Conservation (phyloP, 2,888 invertebrate genomes). For the Phyto melanocephala region DNA sequence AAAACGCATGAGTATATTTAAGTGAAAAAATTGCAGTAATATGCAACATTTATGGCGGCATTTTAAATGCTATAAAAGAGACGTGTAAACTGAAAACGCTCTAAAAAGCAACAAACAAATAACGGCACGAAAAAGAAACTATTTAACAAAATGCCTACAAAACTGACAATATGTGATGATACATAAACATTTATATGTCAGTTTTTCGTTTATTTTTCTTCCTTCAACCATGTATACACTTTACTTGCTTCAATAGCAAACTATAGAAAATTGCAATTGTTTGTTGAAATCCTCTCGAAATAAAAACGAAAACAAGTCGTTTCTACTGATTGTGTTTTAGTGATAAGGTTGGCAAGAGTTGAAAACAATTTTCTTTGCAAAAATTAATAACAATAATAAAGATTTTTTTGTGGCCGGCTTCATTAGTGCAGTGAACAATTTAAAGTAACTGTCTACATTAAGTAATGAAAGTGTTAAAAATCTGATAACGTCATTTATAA, state of each 20-base stretch:
- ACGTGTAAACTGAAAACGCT: slow-evolving; percentile 47
- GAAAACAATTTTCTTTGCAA: slow-evolving; percentile 33
- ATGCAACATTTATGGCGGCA: slow-evolving; percentile 64
- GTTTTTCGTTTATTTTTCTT: neutral
- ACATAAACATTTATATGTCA: slow-evolving; percentile 36
- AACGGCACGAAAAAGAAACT: slow-evolving; percentile 6
- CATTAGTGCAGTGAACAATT: slow-evolving; percentile 54
- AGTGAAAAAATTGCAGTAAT: slow-evolving; percentile 54
- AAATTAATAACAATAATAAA: slow-evolving; percentile 17
- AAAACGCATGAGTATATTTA: slow-evolving; percentile 10
- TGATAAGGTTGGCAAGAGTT: slow-evolving; percentile 35
- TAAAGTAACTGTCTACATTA: slow-evolving; percentile 52
- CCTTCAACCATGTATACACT: neutral
- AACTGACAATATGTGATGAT: slow-evolving; percentile 51
- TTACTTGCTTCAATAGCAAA: neutral
- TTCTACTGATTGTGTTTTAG: slow-evolving; percentile 19
- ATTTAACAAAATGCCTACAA: slow-evolving; percentile 25
- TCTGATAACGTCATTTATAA: slow-evolving; percentile 63
- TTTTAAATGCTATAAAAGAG: slow-evolving; percentile 61
- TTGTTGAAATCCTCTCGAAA: slow-evolving; percentile 47
- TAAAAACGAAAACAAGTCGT: slow-evolving; percentile 12
- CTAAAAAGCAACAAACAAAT: slow-evolving; percentile 16
- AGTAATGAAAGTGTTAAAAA: slow-evolving; percentile 65
- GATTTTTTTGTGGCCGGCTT: slow-evolving; percentile 42
- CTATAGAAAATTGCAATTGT: slow-evolving; percentile 59